A percentile compares a stretch with the other conserved stretches of the same genome.
Conservation (phyloP, 2,113 vertebrate genomes). For the Recurvirostra avosetta region DNA sequence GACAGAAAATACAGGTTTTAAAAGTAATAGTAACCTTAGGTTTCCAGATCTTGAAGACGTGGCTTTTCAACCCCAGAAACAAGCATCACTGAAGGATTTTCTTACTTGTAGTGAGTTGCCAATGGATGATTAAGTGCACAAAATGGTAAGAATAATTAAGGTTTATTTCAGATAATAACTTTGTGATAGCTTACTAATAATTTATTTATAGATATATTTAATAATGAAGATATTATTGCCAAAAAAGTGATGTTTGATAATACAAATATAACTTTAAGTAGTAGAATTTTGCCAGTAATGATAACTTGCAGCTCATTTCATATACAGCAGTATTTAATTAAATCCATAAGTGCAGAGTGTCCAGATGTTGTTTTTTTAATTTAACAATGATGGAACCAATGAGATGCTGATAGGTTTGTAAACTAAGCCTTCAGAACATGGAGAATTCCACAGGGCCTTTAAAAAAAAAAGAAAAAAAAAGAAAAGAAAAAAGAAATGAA, state of each 20-base stretch:
- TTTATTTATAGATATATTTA: slow-evolving; percentile 18
- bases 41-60: background rate
- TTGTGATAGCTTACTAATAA: slow-evolving; percentile 19
- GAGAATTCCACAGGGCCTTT: slow-evolving; percentile 79
- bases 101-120: background rate
- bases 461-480: slow-evolving; percentile 52
- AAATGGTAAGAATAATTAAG: background rate
- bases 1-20: background rate
- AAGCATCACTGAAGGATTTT: background rate
- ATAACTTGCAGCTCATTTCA: slow-evolving; percentile 49
- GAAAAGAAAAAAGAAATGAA: slow-evolving; percentile 58
- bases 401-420: slow-evolving; percentile 75
- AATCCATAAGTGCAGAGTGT: slow-evolving; percentile 45
- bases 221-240: background rate
- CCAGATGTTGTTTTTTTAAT: slow-evolving; percentile 66
- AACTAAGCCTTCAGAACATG: slow-evolving; percentile 79
- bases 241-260: background rate
- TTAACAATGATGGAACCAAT: slow-evolving; percentile 73
- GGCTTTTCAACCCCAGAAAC: background rate
- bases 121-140: slow-evolving; percentile 32
- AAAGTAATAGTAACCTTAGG: background rate
- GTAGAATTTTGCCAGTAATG: slow-evolving; percentile 15
- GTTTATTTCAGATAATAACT: slow-evolving; percentile 50
- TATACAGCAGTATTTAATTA: slow-evolving; percentile 52
- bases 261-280: slow-evolving; percentile 15